Conservation (phyloP, 1,140 invertebrate genomes). For the Plodia interpunctella region DNA sequence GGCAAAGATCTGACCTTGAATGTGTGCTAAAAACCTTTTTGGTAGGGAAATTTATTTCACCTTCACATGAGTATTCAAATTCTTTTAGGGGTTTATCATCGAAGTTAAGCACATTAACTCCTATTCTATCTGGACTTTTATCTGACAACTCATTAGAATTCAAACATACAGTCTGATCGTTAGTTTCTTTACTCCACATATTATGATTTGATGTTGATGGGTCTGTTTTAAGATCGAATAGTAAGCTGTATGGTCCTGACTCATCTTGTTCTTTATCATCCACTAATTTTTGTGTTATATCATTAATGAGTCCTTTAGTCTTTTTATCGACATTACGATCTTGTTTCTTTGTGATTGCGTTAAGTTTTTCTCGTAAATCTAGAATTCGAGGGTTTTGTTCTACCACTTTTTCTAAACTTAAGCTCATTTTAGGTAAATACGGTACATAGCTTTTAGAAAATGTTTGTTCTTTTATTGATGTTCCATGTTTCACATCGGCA, state of each 20-base stretch:
- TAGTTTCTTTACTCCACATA: constrained; percentile 35
- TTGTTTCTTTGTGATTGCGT: constrained; percentile 67
- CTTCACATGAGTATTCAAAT: constrained; percentile 72
- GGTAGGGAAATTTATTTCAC: constrained; percentile 44
- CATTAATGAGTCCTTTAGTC: constrained; percentile 60
- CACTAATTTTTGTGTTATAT: constrained; percentile 63
- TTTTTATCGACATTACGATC: constrained; percentile 62
- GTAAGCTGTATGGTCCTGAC: constrained; percentile 77
- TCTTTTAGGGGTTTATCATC: constrained; percentile 68
- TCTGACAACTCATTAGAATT: constrained; percentile 1
- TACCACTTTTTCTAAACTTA: constrained; percentile 56
- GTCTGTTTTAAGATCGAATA: constrained; percentile 72
- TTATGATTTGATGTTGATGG: constrained; percentile 47
- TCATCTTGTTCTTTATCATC: constrained; percentile 66
- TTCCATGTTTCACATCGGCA: constrained; percentile 22
- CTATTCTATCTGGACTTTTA: constrained; percentile 47
- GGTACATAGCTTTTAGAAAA: constrained; percentile 55
- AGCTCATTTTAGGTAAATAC: constrained; percentile 67
- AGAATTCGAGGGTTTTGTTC: constrained; percentile 66
- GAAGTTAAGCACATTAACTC: constrained; percentile 64
- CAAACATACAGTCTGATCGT: background rate
- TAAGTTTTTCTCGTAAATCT: constrained; percentile 65
- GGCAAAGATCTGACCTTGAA: constrained; percentile 64
- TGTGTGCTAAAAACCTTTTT: constrained; percentile 61
- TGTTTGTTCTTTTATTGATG: constrained; percentile 49